Percentiles rank a stretch among this genome's conserved stretches.
These are phyloP conservation scores for Pagrus major DNA, from an alignment of 2,113 vertebrate species.

Conservation along the genomic window DNA sequence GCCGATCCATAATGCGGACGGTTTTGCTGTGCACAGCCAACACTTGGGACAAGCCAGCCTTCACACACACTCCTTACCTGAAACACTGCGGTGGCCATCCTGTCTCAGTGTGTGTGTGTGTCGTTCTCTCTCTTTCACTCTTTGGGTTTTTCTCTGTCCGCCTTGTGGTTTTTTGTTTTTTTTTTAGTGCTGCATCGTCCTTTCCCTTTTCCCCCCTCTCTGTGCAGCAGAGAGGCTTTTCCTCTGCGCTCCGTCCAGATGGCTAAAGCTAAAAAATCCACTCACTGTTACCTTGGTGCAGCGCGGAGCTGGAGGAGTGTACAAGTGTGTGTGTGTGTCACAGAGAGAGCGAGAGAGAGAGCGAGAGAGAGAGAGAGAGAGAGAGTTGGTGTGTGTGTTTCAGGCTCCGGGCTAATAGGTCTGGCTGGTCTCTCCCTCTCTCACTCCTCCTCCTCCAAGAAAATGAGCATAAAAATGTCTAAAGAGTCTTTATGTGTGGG, in stretches of 20 bases:
- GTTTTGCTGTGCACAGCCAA: constrained; percentile 17
- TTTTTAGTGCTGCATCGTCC: constrained; percentile 74
- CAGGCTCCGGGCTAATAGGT: constrained; percentile 66
- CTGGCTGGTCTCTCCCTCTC: constrained; percentile 58
- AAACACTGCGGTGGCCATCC: constrained; percentile 86
- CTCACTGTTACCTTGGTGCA: constrained; percentile 71
- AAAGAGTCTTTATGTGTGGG: constrained; percentile 68
- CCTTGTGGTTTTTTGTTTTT: too few species aligned
- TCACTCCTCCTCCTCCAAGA: constrained; percentile 68
- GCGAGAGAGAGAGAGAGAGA: constrained; percentile 29
- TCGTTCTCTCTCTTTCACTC: constrained; percentile 43
- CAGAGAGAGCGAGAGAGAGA: constrained; percentile 11
- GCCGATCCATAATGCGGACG: constrained; percentile 26
- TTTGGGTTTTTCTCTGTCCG: constrained; percentile 28
- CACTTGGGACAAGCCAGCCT: constrained; percentile 19
- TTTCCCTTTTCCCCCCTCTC: constrained; percentile 18
- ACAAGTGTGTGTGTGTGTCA: constrained; percentile 40
- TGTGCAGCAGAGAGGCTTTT: constrained; percentile 57
- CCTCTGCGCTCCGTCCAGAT: constrained; percentile 64
- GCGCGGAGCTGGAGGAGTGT: constrained; percentile 54
- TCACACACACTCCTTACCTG: constrained; percentile 80
- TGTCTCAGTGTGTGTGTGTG: constrained; percentile 30
- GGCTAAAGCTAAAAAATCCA: constrained; percentile 72
- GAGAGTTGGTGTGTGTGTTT: constrained; percentile 29
- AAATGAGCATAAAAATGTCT: constrained; percentile 74